Base-by-base conservation (phyloP, 2,113 vertebrate species). In the Grallaria varia region DNA sequence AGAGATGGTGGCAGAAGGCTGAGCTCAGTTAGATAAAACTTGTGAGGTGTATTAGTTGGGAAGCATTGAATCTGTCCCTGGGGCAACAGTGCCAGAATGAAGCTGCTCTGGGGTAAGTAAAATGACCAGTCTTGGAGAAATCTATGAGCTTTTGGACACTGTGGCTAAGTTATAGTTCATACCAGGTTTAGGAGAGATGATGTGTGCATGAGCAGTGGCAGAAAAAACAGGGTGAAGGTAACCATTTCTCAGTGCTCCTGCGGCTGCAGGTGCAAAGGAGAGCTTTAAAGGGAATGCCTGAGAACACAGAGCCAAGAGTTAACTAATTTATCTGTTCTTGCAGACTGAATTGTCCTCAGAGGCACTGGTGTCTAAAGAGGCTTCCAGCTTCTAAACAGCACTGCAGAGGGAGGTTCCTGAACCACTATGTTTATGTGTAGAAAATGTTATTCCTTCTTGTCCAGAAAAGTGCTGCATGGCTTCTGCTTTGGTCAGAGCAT, bases 11-110 rank as follows among this genome's bases (percentile, higher is more conserved):
- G 23, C 45, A 87, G 45, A 81, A 81, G 18, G 9, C 53, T 80
- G 18, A 55, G 13, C 9, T 60, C 3, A 1, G 9, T 49, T 31
- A 64, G 59, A 35, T 22, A 74, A 81, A 86, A 4, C 1, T 12
- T 42, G 5, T 53, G 31, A 53, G 20, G 4, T 74, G 31, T 14
- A 47, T 55, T 18, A 15, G 3, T 8, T 49, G 21, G 42, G 39
- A 89, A 63, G 10, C 4, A 11, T 12, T 0, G 0, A 50, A 63
- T 42, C 30, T 64, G 10, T 25, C 39, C 8, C 9, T 2, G 19
- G 59, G 28, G 21, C 22, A 71, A 28, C 7, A 67, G 4, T 2
- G 2, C 4, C 22, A 37, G 47, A 30, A 62, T 25, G 5, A 71
- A 18, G 74, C 74, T 80, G 6, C 16, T 39, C 12, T 23, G 47